Base-by-base conservation (phyloP, 2,888 invertebrate species). In the Megalurothrips usitatus region DNA sequence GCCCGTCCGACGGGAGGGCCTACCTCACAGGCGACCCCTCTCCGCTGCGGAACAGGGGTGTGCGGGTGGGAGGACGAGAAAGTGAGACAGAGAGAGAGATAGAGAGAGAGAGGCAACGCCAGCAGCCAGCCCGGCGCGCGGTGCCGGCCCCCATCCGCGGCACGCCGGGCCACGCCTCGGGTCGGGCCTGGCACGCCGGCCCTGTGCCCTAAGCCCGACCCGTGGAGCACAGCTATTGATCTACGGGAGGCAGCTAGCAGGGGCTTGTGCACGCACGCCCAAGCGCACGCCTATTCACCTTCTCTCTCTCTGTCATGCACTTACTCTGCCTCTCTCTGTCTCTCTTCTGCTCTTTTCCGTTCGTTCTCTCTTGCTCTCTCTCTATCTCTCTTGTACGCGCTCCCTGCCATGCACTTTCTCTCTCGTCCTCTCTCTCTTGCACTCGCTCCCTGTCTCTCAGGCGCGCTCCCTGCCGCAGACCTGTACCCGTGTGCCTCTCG, bases 61-160 rank as follows among this genome's bases (percentile, higher is more conserved):
- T n/a, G n/a, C n/a, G n/a, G n/a, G n/a, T n/a, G 52, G 79, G 52
- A 49, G 68, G 47, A 79, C 78, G 81, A 82, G 80, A 28, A 49
- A 80, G 81, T n/a, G 58, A 75, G 79, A n/a, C 79, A 78, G 82
- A 17, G 23, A 63, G 81, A 48, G 81, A 43, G 47, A 58, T 79
- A 80, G 79, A 81, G 23, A 80, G 47, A 75, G 26, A 26, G 68
- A 26, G 23, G 26, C 10, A 75, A 23, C n/a, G n/a, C n/a, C 11
- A n/a, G 68, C 23, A 23, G 23, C 58, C 11, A 58, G 34, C 34
- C 34, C 34, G 34, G 34, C 68, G 9, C 68, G 63, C 23, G 52
- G 63, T 43, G 80, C 48, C 68, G 79, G 52, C 28, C 63, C 43
- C 17, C 43, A 47, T 34, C 68, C 12, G 23, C 17, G 81, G 58